Evolutionary conservation across 2,888 invertebrate species (phyloP).

Genomic region (Aspidiotus destructor): DNA sequence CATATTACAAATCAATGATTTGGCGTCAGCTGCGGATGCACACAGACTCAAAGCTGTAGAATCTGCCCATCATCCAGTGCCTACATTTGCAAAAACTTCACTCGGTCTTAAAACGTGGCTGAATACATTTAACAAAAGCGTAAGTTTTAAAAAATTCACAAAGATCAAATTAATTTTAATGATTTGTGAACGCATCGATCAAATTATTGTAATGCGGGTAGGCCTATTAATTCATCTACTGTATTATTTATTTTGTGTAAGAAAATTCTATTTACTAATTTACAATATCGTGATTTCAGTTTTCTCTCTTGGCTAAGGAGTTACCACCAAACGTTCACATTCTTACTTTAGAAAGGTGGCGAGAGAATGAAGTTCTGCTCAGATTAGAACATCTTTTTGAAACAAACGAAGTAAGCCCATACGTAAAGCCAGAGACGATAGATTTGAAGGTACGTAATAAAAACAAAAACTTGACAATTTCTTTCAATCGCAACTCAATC

Average conservation of each 20-base stretch:
- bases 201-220: neutral
- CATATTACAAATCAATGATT: constrained; percentile 35
- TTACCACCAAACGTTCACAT: constrained; percentile 51
- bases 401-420: constrained; percentile 43
- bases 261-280: too few species aligned
- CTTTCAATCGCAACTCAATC: neutral
- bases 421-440: constrained; percentile 41
- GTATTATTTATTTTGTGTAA: too few species aligned
- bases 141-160: neutral
- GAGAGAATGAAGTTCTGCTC: constrained; percentile 46
- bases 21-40: constrained; percentile 33
- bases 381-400: constrained; percentile 53
- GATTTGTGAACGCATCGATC: neutral
- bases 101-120: constrained; percentile 34
- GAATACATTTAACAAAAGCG: constrained; percentile 26
- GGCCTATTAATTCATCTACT: too few species aligned
- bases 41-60: constrained; percentile 32
- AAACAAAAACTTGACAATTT: neutral
- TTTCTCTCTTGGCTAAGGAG: constrained; percentile 43
- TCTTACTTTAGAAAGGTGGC: constrained; percentile 54
- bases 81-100: constrained; percentile 32
- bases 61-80: constrained; percentile 26
- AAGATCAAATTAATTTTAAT: neutral
- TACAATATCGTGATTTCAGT: constrained; percentile 41
- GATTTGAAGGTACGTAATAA: constrained; percentile 36